phyloP scores from a whole-genome alignment of 2,888 invertebrate species.

The Parapristionchus giblindavisi region DNA sequence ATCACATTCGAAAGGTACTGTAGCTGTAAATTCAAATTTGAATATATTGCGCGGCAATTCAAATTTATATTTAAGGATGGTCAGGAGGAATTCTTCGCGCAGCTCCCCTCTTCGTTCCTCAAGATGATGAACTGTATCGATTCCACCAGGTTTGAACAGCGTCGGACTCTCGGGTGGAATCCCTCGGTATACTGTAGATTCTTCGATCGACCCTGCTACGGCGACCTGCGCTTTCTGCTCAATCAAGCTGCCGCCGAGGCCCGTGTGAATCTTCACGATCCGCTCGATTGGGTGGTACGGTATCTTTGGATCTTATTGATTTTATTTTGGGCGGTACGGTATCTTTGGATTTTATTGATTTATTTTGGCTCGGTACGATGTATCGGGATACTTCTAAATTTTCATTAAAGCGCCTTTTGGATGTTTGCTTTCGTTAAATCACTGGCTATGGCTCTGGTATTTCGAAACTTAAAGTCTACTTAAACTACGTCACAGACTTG shows the following conservation, averaged over 20 bases:
- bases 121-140: slow-evolving; percentile 56
- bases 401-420: too few species aligned
- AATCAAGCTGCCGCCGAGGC: slow-evolving; percentile 46
- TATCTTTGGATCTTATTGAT: too few species aligned
- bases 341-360: too few species aligned
- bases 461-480: too few species aligned
- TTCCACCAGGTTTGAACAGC: slow-evolving; percentile 40
- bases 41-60: slow-evolving; percentile 45
- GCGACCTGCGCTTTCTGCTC: slow-evolving; percentile 44
- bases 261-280: slow-evolving; percentile 49
- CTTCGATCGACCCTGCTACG: slow-evolving; percentile 58
- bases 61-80: slow-evolving; percentile 42
- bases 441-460: too few species aligned
- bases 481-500: too few species aligned
- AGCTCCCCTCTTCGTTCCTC: slow-evolving; percentile 55
- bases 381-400: too few species aligned
- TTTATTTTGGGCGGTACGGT: slow-evolving; percentile 3
- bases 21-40: background rate
- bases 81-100: slow-evolving; percentile 48
- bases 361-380: too few species aligned
- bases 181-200: slow-evolving; percentile 44
- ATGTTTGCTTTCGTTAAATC: too few species aligned
- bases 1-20: slow-evolving; percentile 42
- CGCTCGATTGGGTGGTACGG: slow-evolving; percentile 58
- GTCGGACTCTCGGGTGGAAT: background rate